A percentile compares a stretch with the other conserved stretches of the same genome.
These are phyloP conservation scores for Cotesia vestalis DNA, from an alignment of 1,140 invertebrate species.

Conservation along the genomic window DNA sequence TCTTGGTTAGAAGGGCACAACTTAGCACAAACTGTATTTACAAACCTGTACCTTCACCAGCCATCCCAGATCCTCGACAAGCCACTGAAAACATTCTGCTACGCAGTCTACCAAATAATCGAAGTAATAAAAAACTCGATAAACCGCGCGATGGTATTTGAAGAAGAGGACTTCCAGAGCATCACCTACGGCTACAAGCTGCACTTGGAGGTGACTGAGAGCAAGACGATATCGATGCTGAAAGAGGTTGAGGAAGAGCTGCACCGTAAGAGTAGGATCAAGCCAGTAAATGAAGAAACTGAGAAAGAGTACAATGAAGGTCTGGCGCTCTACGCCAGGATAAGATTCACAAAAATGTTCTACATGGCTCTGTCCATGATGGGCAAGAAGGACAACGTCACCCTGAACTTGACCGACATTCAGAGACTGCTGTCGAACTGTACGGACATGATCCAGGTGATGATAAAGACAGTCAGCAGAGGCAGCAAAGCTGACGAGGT, in stretches of 20 bases:
- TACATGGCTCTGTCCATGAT: constrained; percentile 81
- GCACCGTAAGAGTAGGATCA: constrained; percentile 75
- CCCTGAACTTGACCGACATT: constrained; percentile 69
- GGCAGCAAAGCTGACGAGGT: constrained; percentile 79
- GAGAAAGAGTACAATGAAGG: constrained; percentile 66
- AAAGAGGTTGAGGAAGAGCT: constrained; percentile 93
- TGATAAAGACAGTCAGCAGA: constrained; percentile 78
- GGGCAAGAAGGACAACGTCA: constrained; percentile 69
- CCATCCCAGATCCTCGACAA: constrained; percentile 86
- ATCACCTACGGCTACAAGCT: constrained; percentile 92
- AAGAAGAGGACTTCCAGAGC: constrained; percentile 96
- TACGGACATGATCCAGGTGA: constrained; percentile 81
- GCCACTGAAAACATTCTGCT: constrained; percentile 85
- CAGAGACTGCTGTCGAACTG: constrained; percentile 76
- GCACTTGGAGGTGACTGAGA: constrained; percentile 83
- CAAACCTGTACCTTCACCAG: constrained; percentile 94
- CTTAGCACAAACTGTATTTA: constrained; percentile 96
- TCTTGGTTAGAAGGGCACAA: constrained; percentile 96
- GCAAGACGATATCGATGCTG: constrained; percentile 82
- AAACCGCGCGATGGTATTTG: constrained; percentile 86
- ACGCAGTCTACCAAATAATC: constrained; percentile 89
- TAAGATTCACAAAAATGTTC: constrained; percentile 86
- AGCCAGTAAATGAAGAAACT: constrained; percentile 64
- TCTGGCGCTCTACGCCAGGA: constrained; percentile 79
- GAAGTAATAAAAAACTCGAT: constrained; percentile 91